These are phyloP conservation scores for Gouania willdenowi DNA, from an alignment of 2,797 vertebrate species.

Conservation along the genomic window DNA sequence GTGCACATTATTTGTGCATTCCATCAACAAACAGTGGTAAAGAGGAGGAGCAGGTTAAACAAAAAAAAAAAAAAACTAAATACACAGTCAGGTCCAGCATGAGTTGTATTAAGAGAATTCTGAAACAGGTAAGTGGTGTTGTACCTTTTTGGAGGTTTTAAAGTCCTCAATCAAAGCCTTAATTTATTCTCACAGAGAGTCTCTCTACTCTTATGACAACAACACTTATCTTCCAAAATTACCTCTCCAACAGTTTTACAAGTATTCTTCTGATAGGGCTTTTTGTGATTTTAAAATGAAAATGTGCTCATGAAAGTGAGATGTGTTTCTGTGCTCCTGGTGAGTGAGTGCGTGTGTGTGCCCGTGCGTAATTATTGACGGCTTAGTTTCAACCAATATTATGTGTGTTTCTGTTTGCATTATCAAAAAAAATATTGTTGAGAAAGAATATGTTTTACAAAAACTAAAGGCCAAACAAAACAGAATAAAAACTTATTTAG, in stretches of 20 bases:
- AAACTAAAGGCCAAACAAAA: too few relatives aligned
- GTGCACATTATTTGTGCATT: too few relatives aligned
- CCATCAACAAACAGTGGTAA: too few relatives aligned
- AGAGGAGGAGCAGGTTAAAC: too few relatives aligned
- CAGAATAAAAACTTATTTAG: too few relatives aligned
- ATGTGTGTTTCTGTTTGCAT: neutral
- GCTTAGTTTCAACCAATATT: too few relatives aligned
- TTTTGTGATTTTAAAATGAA: slow-evolving; percentile 13
- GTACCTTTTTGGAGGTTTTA: slow-evolving; percentile 59
- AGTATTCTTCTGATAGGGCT: slow-evolving; percentile 40
- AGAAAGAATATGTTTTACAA: too few relatives aligned
- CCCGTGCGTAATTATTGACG: too few relatives aligned
- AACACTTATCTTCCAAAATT: slow-evolving; percentile 55
- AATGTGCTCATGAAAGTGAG: neutral
- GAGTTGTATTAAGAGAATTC: slow-evolving; percentile 64
- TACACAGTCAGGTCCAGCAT: slow-evolving; percentile 62
- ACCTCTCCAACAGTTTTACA: slow-evolving; percentile 51
- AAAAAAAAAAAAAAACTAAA: too few relatives aligned
- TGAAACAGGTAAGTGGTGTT: slow-evolving; percentile 35
- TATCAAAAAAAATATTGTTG: too few relatives aligned
- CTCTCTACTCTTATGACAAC: slow-evolving; percentile 40
- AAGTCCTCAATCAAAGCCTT: slow-evolving; percentile 65
- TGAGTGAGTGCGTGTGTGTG: too few relatives aligned
- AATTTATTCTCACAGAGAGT: slow-evolving; percentile 45
- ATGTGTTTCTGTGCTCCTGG: too few relatives aligned